Base-by-base conservation (phyloP, 2,797 vertebrate species). In the Trematomus bernacchii region DNA sequence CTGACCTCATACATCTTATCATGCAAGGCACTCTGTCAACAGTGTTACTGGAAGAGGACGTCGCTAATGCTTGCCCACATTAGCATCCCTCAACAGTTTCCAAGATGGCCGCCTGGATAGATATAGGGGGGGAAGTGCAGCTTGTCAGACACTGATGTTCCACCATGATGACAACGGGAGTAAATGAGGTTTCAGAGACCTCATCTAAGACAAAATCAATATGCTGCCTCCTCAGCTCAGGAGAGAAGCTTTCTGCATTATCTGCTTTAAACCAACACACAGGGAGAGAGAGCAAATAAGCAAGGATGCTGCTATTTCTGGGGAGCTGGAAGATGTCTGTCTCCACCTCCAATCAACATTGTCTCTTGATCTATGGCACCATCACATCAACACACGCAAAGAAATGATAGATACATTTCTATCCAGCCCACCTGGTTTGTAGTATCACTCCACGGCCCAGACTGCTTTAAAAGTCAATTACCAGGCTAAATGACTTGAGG, bases 111-210 rank as follows among this genome's bases (percentile, higher is more conserved):
- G 85, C 80, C 81, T 6, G 86, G 78, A 76, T 82, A 67, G 85
- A 77, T 85, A 81, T 58, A 59, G 62, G 77, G 64, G 84, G 84
- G 84, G 80, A 64, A 71, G 83, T 88, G 87, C 85, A 88, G 82
- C 88, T 90, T 93, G 93, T 94, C 94, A 93, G 93, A 94, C 93
- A 93, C 87, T 90, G 91, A 90, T 93, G 92, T 93, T 93, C 88
- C 85, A 82, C 90, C 88, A 76, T 92, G 93, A 93, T 94, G 94
- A 95, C 94, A 94, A 94, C 85, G 63, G 81, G 83, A 93, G 90
- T 92, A 94, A 95, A 95, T 94, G 91, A 95, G 94, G 94, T 95
- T 94, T 93, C 92, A 91, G 91, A 95, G 94, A 95, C 94, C 94
- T 94, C 92, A 94, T 94, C 94, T 94, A 90, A 91, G 91, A 93